Base-by-base conservation (phyloP, 2,113 vertebrate species). In the Cromileptes altivelis region DNA sequence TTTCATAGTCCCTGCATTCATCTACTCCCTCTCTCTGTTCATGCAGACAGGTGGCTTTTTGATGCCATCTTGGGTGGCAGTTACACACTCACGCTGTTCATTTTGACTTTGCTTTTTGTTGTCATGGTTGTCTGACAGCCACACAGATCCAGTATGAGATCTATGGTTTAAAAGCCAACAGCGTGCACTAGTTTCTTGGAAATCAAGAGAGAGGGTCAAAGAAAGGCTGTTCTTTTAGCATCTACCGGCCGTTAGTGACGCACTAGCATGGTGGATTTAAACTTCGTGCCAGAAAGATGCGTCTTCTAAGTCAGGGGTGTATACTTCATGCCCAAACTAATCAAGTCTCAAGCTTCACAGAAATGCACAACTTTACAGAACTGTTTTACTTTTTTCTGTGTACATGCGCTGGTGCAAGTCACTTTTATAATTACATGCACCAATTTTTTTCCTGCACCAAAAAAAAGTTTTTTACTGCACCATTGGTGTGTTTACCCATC, bases 41-140 rank as follows among this genome's bases (percentile, higher is more conserved):
- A 27, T 8, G 53, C 62, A 55, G 45, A 67, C 69, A 64, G 70
- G 70, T 57, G 64, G 58, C 78, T 82, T 61, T 89, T 71, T 78
- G 25, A 77, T 71, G 18, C 42, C 2, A 1, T 58, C 60, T 23
- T 75, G 30, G 65, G 30, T 40, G 64, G 40, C 57, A 47, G 57
- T 57, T 23, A 52, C 37, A 79, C 42, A 57, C 74, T 73, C 37
- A 13, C 52, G 49, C 63, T 52, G 75, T 78, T 82, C 49, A 52
- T 64, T 61, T 56, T 49, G 23, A 76, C 57, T 65, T 55, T 30
- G 62, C 49, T 13, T 23, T 47, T 58, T 58, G n/a, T 75, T 63
- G 33, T 64, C 42, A 64, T 30, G 17, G 23, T 67, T n/a, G 37
- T 62, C 40, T 50, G 23, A 62, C 58, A 52, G 50, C 63, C 64